A percentile compares a stretch with the other conserved stretches of the same genome.
These are phyloP conservation scores for Coleophora deauratella DNA, from an alignment of 2,888 invertebrate genomes.

Conservation along the genomic window DNA sequence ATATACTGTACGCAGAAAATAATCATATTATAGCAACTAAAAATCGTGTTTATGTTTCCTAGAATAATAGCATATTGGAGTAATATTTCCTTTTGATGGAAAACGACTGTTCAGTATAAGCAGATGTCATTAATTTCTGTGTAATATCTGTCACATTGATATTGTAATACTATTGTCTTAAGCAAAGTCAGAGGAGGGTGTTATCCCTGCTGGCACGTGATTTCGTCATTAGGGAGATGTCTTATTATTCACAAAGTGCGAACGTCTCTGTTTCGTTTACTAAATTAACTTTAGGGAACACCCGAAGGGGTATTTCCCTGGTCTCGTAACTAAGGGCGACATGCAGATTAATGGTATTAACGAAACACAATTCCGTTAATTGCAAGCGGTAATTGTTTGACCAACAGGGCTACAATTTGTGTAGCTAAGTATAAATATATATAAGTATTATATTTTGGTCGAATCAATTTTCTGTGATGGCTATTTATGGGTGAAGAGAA, in stretches of 20 bases:
- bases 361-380: conserved; percentile 43
- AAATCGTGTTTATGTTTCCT: too few species aligned
- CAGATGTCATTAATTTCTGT: conserved; percentile 28
- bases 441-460: background rate
- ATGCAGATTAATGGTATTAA: conserved; percentile 51
- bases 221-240: conserved; percentile 53
- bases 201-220: conserved; percentile 35
- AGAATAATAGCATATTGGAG: too few species aligned
- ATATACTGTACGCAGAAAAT: too few species aligned
- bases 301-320: conserved; percentile 39
- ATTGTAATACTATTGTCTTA: conserved; percentile 21
- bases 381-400: conserved; percentile 27
- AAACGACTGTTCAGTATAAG: conserved; percentile 30
- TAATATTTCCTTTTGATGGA: conserved; percentile 23
- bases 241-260: conserved; percentile 52
- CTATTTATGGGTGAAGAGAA: too few species aligned
- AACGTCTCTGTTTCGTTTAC: conserved; percentile 53
- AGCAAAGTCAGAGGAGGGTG: conserved; percentile 22
- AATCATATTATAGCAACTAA: too few species aligned
- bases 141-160: conserved; percentile 37
- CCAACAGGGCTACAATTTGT: too few species aligned
- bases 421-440: background rate
- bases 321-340: conserved; percentile 30
- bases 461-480: too few species aligned
- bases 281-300: conserved; percentile 50